Evolutionary conservation across 2,888 invertebrate species (phyloP).

Genomic region (Drosophila paucipuncta): DNA sequence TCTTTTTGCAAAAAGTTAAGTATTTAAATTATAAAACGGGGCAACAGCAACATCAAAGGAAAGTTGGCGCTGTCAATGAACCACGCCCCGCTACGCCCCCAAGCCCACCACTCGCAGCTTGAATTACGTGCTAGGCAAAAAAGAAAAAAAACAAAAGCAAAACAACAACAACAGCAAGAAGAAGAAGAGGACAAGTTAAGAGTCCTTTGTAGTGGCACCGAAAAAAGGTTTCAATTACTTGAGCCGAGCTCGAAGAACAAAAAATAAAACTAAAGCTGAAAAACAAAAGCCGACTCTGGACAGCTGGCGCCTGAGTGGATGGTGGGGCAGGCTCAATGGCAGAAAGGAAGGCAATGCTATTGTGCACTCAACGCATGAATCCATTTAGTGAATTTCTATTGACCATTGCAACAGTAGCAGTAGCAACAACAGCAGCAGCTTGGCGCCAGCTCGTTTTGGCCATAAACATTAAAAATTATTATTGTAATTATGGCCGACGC

Average conservation of each 20-base stretch:
- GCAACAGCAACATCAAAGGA: constrained; percentile 66
- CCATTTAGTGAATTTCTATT: constrained; percentile 47
- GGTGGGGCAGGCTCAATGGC: neutral
- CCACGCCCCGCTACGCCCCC: constrained; percentile 35
- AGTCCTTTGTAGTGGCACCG: constrained; percentile 73
- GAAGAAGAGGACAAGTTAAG: constrained; percentile 33
- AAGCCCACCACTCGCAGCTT: constrained; percentile 35
- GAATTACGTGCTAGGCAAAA: constrained; percentile 68
- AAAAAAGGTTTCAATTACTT: constrained; percentile 76
- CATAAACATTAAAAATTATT: constrained; percentile 68
- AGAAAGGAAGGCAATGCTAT: neutral
- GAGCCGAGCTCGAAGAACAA: constrained; percentile 2
- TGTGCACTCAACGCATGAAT: constrained; percentile 32
- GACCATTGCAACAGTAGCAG: constrained; percentile 34
- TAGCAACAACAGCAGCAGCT: neutral
- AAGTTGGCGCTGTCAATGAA: constrained; percentile 71
- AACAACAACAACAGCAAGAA: constrained; percentile 3
- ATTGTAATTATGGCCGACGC: constrained; percentile 64
- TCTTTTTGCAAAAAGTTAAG: constrained; percentile 48
- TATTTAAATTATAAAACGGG: constrained; percentile 77
- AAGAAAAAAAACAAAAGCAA: constrained; percentile 11
- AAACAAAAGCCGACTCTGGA: constrained; percentile 51
- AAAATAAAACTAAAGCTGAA: constrained; percentile 6
- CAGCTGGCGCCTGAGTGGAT: constrained; percentile 2
- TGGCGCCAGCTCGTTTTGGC: constrained; percentile 61